Evolutionary conservation across 2,888 invertebrate species (phyloP).

Genomic region (Mythimna lalbum): DNA sequence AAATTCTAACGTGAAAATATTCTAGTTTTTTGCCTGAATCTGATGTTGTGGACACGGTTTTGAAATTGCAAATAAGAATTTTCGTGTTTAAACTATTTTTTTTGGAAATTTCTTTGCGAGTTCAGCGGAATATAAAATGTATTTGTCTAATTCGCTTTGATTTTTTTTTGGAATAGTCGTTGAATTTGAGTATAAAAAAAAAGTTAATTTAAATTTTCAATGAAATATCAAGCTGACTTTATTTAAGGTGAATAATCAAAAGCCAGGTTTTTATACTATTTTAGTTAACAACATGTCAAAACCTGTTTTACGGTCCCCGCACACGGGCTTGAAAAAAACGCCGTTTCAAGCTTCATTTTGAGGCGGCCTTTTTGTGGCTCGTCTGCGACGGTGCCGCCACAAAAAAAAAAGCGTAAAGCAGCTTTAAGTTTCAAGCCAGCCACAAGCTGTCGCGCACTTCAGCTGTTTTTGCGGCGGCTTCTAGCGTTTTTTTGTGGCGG

Average conservation of each 20-base stretch:
- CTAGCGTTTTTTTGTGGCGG: no score
- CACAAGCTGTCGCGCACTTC: no score
- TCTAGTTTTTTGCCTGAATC: conserved; percentile 43
- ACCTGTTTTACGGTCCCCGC: no score
- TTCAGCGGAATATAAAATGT: conserved; percentile 11
- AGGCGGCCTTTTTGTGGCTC: no score
- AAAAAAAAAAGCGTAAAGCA: no score
- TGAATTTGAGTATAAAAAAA: neutral
- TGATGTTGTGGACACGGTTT: conserved; percentile 53
- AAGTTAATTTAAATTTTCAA: neutral
- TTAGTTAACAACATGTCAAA: no score
- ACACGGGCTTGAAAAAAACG: no score
- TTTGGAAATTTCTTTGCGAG: neutral
- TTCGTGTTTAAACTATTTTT: conserved; percentile 15
- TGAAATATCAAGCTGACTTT: neutral
- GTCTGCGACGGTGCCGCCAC: no score
- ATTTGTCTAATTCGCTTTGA: conserved; percentile 8
- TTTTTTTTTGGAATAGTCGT: neutral
- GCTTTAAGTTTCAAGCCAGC: no score
- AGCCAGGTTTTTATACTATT: no score
- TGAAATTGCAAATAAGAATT: conserved; percentile 59
- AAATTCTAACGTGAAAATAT: conserved; percentile 57
- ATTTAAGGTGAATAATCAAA: neutral
- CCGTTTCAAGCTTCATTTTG: no score
- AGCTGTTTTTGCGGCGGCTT: no score